Percentiles rank a stretch among this genome's conserved stretches.
Evolutionary conservation across 2,888 invertebrate species (phyloP).

Genomic region (Thelaira solivaga): DNA sequence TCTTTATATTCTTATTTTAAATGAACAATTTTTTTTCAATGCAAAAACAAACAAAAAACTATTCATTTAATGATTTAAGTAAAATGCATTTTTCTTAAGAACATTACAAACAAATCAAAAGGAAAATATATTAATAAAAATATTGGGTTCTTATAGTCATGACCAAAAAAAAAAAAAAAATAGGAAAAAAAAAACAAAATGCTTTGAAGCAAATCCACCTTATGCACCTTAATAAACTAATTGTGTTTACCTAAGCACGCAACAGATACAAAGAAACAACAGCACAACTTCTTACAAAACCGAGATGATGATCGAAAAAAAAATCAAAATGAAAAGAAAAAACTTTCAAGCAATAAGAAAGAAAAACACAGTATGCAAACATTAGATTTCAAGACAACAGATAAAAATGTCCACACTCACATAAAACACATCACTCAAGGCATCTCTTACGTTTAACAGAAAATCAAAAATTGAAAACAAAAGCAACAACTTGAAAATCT

Average conservation of each 20-base stretch:
- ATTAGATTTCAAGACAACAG: slow-evolving; percentile 64
- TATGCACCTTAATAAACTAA: slow-evolving; percentile 53
- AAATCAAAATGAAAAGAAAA: too few species aligned
- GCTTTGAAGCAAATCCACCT: slow-evolving; percentile 43
- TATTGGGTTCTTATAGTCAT: not conserved
- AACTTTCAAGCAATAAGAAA: slow-evolving; percentile 18
- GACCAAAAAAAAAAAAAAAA: not conserved
- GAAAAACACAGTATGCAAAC: slow-evolving; percentile 56
- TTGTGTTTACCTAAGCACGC: slow-evolving; percentile 59
- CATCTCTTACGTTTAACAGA: slow-evolving; percentile 37
- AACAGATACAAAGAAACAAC: slow-evolving; percentile 50
- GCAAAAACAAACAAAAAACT: not conserved
- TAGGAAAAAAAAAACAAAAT: not conserved
- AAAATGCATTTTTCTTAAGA: slow-evolving; percentile 41
- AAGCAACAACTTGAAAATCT: slow-evolving; percentile 42
- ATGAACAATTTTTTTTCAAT: not conserved
- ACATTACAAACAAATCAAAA: slow-evolving; percentile 55
- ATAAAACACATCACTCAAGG: slow-evolving; percentile 60
- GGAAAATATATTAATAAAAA: slow-evolving; percentile 21
- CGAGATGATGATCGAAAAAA: slow-evolving; percentile 44
- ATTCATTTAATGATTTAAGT: slow-evolving; percentile 24
- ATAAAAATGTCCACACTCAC: slow-evolving; percentile 63
- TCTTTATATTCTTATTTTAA: not conserved
- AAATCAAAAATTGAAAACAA: not conserved
- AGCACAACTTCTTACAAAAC: slow-evolving; percentile 10